Evolutionary conservation across 2,797 vertebrate species (phyloP).

Genomic region (Myotis daubentonii): DNA sequence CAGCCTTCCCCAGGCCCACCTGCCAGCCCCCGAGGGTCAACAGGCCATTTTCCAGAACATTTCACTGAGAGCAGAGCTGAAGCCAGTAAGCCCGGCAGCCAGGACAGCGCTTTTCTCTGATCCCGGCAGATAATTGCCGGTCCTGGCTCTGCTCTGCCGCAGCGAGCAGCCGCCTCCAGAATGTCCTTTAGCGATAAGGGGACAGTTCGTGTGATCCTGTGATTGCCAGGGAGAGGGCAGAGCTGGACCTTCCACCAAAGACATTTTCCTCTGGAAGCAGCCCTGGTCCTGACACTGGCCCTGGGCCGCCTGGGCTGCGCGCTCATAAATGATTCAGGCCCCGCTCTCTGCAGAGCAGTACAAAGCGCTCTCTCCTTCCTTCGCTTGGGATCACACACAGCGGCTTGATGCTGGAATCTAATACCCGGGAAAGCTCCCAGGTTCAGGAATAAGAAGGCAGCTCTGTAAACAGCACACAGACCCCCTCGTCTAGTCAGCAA

Average conservation of each 20-base stretch:
- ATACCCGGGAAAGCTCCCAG: constrained; percentile 63
- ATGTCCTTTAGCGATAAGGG: constrained; percentile 33
- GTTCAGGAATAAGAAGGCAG: constrained; percentile 62
- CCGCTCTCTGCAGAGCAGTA: constrained; percentile 56
- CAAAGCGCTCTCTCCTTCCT: constrained; percentile 68
- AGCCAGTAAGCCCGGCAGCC: not conserved
- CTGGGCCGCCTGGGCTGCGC: constrained; percentile 55
- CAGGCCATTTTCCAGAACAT: not conserved
- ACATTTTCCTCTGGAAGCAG: constrained; percentile 77
- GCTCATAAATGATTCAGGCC: constrained; percentile 82
- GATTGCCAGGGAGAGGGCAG: constrained; percentile 63
- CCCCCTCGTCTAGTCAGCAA: not conserved
- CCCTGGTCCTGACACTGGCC: constrained; percentile 62
- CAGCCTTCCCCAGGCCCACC: not conserved
- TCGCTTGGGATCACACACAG: not conserved
- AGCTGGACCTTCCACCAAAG: constrained; percentile 68
- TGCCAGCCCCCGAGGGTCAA: not conserved
- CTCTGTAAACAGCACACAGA: constrained; percentile 46
- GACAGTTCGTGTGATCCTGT: constrained; percentile 24
- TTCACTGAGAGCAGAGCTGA: not conserved
- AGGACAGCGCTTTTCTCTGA: not conserved
- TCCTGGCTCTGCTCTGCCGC: not conserved
- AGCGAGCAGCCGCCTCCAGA: not conserved
- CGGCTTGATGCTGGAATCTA: constrained; percentile 62
- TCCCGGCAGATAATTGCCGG: not conserved